phyloP scores from a whole-genome alignment of 2,797 vertebrate genomes.

The Alosa sapidissima region DNA sequence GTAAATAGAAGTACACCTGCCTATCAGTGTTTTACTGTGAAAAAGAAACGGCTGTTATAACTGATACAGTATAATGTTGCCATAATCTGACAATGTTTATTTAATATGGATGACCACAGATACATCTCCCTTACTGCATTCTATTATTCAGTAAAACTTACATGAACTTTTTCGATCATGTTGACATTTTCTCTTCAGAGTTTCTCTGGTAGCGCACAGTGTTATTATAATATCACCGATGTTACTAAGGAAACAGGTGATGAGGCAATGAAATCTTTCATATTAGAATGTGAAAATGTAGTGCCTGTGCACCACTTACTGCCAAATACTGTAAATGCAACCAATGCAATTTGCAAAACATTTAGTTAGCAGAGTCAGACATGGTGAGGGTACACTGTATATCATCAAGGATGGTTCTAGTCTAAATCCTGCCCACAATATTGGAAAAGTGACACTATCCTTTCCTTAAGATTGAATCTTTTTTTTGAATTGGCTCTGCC shows the following conservation, averaged over 20 bases:
- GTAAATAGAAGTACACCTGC: no score
- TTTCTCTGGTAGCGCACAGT: background rate
- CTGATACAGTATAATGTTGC: no score
- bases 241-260: background rate
- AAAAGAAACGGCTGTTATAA: no score
- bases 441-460: background rate
- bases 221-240: background rate
- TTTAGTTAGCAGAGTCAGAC: background rate
- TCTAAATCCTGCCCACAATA: background rate
- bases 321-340: background rate
- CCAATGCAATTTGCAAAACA: background rate
- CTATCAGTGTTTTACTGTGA: no score
- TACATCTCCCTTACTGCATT: background rate
- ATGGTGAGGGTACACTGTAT: background rate
- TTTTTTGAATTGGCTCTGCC: background rate
- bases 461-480: background rate
- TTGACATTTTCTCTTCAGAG: background rate
- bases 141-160: background rate
- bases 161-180: background rate
- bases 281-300: background rate
- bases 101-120: no score
- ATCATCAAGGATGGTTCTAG: background rate
- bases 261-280: background rate
- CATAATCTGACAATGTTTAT: no score
- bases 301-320: background rate